A percentile compares a stretch with the other conserved stretches of the same genome.
These are phyloP conservation scores for Falcaria lacertinaria DNA, from an alignment of 2,888 invertebrate species.

Conservation along the genomic window DNA sequence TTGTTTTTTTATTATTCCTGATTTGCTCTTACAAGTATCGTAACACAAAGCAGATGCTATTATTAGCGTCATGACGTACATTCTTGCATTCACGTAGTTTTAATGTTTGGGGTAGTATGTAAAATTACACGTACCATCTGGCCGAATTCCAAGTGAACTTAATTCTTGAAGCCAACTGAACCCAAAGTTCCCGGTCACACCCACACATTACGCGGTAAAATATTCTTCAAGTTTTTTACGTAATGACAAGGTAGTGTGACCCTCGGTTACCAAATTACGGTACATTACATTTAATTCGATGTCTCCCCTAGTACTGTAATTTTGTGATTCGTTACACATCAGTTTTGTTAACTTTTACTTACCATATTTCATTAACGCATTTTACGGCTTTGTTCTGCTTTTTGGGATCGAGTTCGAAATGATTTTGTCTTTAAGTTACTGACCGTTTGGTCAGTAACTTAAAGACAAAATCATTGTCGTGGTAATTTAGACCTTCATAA, in stretches of 20 bases:
- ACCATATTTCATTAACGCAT: background rate
- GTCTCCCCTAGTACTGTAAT: slow-evolving; percentile 14
- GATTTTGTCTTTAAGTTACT: no score
- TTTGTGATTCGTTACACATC: slow-evolving; percentile 14
- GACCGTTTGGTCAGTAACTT: no score
- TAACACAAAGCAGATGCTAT: no score
- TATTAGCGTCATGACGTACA: no score
- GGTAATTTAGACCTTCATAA: no score
- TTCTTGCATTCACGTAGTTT: no score
- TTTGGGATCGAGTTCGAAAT: background rate
- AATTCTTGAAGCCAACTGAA: slow-evolving; percentile 26
- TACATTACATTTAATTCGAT: slow-evolving; percentile 24
- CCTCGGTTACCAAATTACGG: slow-evolving; percentile 54
- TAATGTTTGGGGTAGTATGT: no score
- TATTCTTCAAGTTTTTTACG: slow-evolving; percentile 39
- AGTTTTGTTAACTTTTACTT: slow-evolving; percentile 1
- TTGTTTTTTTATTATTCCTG: no score
- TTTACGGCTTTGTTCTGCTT: background rate
- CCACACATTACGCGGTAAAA: slow-evolving; percentile 38
- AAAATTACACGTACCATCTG: background rate
- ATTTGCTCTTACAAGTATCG: no score
- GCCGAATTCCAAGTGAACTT: slow-evolving; percentile 5
- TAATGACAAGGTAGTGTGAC: slow-evolving; percentile 54
- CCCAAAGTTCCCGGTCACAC: slow-evolving; percentile 14
- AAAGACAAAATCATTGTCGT: no score